Conservation (phyloP, 2,888 invertebrate species). For the Spatulosminthurus flaviceps region DNA sequence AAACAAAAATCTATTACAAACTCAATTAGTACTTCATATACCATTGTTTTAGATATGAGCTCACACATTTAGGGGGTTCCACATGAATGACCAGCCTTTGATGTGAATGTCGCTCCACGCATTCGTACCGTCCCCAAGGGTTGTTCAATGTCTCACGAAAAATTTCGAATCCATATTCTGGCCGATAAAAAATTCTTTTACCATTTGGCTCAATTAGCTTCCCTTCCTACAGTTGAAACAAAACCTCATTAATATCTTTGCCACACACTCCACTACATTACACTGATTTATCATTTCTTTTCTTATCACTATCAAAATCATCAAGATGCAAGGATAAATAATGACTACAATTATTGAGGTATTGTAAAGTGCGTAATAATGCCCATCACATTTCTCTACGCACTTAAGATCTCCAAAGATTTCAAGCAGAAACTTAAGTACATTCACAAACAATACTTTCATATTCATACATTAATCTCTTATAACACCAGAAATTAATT, state of each 20-base stretch:
- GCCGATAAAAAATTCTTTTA: constrained; percentile 32
- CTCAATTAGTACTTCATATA: not conserved
- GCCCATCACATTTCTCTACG: too few relatives aligned
- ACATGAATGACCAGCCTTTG: constrained; percentile 27
- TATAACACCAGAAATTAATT: too few relatives aligned
- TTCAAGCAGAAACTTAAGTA: too few relatives aligned
- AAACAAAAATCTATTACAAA: not conserved
- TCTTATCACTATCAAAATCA: too few relatives aligned
- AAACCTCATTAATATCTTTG: too few relatives aligned
- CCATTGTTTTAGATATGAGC: not conserved
- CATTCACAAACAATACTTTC: too few relatives aligned
- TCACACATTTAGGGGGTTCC: constrained; percentile 25
- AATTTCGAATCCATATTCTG: constrained; percentile 51
- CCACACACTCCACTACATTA: not conserved
- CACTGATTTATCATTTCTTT: not conserved
- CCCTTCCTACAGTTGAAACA: constrained; percentile 46
- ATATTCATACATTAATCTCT: too few relatives aligned
- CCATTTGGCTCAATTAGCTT: constrained; percentile 48
- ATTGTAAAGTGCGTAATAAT: too few relatives aligned
- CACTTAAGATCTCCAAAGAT: too few relatives aligned
- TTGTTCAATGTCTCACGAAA: constrained; percentile 50
- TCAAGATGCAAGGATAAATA: too few relatives aligned
- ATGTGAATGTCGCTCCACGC: constrained; percentile 38
- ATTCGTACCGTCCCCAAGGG: constrained; percentile 56
- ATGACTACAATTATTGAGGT: too few relatives aligned